phyloP scores from a whole-genome alignment of 2,113 vertebrate genomes.

The Lamprologus callipterus region DNA sequence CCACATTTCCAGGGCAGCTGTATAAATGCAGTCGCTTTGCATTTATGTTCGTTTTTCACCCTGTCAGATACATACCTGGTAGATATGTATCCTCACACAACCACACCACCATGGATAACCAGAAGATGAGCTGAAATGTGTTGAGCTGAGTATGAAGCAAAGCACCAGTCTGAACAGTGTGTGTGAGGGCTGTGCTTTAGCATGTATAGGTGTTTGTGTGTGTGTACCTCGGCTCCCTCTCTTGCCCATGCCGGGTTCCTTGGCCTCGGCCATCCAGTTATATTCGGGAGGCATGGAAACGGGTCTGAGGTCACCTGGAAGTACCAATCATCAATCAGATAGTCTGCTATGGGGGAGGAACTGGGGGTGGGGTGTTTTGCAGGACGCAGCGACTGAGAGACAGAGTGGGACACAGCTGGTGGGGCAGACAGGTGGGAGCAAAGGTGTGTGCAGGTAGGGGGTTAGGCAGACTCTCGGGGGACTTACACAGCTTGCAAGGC shows the following conservation, averaged over 20 bases:
- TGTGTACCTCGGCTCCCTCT: slow-evolving; percentile 81
- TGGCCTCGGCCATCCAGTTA: slow-evolving; percentile 79
- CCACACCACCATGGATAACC: slow-evolving; percentile 54
- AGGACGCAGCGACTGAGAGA: slow-evolving; percentile 20
- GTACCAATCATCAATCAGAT: slow-evolving; percentile 64
- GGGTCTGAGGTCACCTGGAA: slow-evolving; percentile 85
- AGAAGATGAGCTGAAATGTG: slow-evolving; percentile 59
- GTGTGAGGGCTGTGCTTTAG: neutral
- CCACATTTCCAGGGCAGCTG: slow-evolving; percentile 16
- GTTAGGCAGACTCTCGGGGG: neutral
- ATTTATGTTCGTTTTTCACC: slow-evolving; percentile 43
- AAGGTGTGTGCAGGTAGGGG: slow-evolving; percentile 29
- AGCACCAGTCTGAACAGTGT: slow-evolving; percentile 6
- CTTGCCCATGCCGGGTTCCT: slow-evolving; percentile 80
- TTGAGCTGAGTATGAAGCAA: slow-evolving; percentile 53
- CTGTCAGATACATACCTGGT: slow-evolving; percentile 48
- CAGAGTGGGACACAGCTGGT: slow-evolving; percentile 37
- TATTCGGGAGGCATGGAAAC: slow-evolving; percentile 80
- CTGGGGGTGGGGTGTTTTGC: neutral
- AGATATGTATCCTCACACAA: slow-evolving; percentile 63
- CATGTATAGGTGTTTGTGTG: slow-evolving; percentile 24
- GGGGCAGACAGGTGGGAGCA: slow-evolving; percentile 16
- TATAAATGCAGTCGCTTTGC: slow-evolving; percentile 56
- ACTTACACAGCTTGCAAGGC: neutral
- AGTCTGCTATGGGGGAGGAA: neutral